phyloP scores from a whole-genome alignment of 2,888 invertebrate species.

The Cerceris rybyensis region DNA sequence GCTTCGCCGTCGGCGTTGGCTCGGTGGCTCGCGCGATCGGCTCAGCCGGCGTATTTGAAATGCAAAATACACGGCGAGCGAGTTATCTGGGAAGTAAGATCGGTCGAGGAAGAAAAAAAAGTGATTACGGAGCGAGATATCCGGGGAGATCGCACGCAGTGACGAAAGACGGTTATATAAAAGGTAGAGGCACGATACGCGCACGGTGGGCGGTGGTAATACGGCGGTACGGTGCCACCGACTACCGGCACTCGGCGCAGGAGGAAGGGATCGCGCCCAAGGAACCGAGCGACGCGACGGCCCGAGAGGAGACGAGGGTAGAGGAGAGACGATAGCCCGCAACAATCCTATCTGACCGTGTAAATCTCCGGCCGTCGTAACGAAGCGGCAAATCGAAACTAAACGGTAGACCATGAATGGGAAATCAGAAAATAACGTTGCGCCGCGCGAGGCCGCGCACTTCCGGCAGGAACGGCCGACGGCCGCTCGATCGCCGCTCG shows the following conservation, averaged over 20 bases:
- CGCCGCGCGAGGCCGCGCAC: conserved; percentile 71
- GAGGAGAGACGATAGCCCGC: conserved; percentile 49
- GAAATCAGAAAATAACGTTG: conserved; percentile 76
- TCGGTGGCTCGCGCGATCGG: conserved; percentile 51
- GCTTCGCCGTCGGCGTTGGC: no score
- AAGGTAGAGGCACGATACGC: conserved; percentile 52
- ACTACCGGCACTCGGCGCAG: neutral
- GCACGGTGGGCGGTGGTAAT: conserved; percentile 18
- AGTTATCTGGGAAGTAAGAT: conserved; percentile 69
- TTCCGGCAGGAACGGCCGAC: conserved; percentile 68
- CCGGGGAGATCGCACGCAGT: conserved; percentile 63
- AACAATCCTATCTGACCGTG: conserved; percentile 78
- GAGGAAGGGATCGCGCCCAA: neutral
- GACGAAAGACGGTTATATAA: conserved; percentile 76
- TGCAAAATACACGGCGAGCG: conserved; percentile 70
- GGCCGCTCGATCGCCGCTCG: no score
- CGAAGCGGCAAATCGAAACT: conserved; percentile 80
- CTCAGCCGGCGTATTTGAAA: conserved; percentile 70
- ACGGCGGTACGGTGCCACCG: neutral
- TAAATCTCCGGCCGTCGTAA: conserved; percentile 78
- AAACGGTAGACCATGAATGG: conserved; percentile 77
- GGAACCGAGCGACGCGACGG: conserved; percentile 23
- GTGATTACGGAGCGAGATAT: conserved; percentile 60
- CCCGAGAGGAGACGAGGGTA: conserved; percentile 21
- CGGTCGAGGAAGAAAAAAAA: conserved; percentile 39